These are phyloP conservation scores for Acrocephalus scirpaceus DNA, from an alignment of 2,797 vertebrate genomes.

Conservation along the genomic window DNA sequence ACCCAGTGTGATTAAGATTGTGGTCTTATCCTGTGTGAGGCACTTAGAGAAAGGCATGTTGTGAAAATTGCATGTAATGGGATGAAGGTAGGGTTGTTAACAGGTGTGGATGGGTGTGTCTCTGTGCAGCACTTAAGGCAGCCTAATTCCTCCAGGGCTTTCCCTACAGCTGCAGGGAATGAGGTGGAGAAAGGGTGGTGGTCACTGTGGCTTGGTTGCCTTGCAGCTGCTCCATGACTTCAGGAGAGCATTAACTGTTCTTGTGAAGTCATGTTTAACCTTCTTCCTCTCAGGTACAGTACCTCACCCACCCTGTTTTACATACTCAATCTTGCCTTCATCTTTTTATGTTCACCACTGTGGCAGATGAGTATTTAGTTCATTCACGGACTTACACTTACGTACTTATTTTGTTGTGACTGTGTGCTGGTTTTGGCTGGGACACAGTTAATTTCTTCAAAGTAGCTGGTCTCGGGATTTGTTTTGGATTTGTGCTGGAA, in stretches of 20 bases:
- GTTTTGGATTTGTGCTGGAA: not conserved
- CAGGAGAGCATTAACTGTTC: not conserved
- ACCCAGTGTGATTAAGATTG: not conserved
- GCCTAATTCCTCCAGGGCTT: not conserved
- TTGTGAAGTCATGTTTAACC: not conserved
- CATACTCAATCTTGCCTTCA: not conserved
- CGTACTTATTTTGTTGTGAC: not conserved
- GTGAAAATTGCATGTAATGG: not conserved
- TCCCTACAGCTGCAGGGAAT: not conserved
- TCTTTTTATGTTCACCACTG: not conserved
- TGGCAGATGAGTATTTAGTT: not conserved
- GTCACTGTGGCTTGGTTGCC: not conserved
- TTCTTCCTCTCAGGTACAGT: not conserved
- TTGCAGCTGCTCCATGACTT: not conserved
- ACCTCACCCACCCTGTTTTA: not conserved
- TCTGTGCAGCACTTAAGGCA: not conserved
- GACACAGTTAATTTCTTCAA: not conserved
- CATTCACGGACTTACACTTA: not conserved
- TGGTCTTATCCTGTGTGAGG: not conserved
- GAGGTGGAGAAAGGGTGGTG: not conserved
- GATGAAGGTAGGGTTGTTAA: not conserved
- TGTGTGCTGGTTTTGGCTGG: not conserved
- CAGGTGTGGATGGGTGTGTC: not conserved
- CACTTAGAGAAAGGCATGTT: not conserved
- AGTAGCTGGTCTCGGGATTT: not conserved